Percentiles rank a stretch among this genome's conserved stretches.
Evolutionary conservation across 2,113 vertebrate species (phyloP).

Genomic region (Oncorhynchus clarkii): DNA sequence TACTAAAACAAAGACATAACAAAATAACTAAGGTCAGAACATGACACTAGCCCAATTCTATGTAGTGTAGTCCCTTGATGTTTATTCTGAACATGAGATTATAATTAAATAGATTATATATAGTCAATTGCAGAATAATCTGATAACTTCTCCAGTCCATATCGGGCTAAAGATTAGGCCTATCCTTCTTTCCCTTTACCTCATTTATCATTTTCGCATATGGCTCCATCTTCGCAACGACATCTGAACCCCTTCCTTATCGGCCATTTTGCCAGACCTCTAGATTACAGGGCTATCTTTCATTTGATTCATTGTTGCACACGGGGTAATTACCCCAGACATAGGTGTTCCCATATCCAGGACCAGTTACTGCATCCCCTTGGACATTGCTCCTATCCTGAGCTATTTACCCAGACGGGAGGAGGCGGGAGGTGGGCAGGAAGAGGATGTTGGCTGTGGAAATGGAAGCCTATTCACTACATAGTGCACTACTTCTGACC

Average conservation of each 20-base stretch:
- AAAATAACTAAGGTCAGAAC: too few relatives aligned
- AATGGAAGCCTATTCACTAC: too few relatives aligned
- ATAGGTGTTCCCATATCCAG: conserved; percentile 65
- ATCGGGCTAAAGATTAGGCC: neutral
- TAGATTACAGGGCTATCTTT: conserved; percentile 69
- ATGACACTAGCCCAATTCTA: too few relatives aligned
- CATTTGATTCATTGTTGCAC: conserved; percentile 69
- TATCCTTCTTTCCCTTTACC: conserved; percentile 2
- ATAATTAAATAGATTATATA: conserved; percentile 61
- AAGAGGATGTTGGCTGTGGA: neutral
- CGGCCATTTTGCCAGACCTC: conserved; percentile 59
- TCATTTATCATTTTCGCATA: conserved; percentile 66
- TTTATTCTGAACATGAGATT: conserved; percentile 25
- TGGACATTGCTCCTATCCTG: conserved; percentile 52
- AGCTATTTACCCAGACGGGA: conserved; percentile 53
- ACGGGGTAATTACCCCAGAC: conserved; percentile 70
- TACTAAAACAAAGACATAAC: too few relatives aligned
- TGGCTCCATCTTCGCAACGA: conserved; percentile 52
- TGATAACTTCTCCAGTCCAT: conserved; percentile 20
- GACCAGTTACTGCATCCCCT: conserved; percentile 53
- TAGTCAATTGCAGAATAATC: conserved; percentile 45
- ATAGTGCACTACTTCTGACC: too few relatives aligned
- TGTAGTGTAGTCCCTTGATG: neutral
- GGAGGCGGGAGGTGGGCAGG: conserved; percentile 37
- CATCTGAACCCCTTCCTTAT: conserved; percentile 58